Evolutionary conservation across 1,140 invertebrate genomes (phyloP).

Genomic region (Drosophila jambulina): DNA sequence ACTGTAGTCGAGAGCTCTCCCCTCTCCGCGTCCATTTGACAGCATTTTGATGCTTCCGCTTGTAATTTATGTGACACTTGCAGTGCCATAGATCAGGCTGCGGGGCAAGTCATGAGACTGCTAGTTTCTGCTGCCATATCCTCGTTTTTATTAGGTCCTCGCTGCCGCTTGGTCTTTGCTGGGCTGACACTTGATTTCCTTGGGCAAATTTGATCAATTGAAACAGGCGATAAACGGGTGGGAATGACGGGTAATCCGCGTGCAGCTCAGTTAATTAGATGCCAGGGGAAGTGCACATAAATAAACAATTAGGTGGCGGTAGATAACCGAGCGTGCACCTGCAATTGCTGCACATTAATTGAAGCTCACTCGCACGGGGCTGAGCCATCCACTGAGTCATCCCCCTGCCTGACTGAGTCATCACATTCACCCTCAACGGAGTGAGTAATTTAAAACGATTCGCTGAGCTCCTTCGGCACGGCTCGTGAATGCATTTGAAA

Average conservation of each 20-base stretch:
- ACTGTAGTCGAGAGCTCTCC: conserved; percentile 16
- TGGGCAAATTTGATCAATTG: conserved; percentile 63
- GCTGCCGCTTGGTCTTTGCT: conserved; percentile 6
- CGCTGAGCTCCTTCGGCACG: conserved; percentile 21
- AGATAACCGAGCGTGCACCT: conserved; percentile 30
- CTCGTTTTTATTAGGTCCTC: conserved; percentile 69
- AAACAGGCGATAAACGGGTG: conserved; percentile 47
- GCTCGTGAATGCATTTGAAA: conserved; percentile 59
- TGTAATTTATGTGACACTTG: conserved; percentile 83
- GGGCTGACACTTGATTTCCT: conserved; percentile 57
- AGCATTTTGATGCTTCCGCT: conserved; percentile 81
- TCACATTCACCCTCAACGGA: conserved; percentile 34
- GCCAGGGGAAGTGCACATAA: conserved; percentile 31
- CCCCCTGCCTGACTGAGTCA: conserved; percentile 25
- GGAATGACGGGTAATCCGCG: conserved; percentile 25
- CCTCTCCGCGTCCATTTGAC: conserved; percentile 48
- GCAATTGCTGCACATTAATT: conserved; percentile 69
- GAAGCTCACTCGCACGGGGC: conserved; percentile 35
- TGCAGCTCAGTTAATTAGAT: conserved; percentile 64
- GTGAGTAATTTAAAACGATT: conserved; percentile 59
- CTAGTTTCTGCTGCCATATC: conserved; percentile 46
- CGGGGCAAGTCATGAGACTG: conserved; percentile 46
- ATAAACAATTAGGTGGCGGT: conserved; percentile 19
- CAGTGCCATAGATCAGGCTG: conserved; percentile 73
- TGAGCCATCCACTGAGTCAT: background rate